Evolutionary conservation across 2,113 vertebrate species (phyloP).

Genomic region (Perca fluviatilis): DNA sequence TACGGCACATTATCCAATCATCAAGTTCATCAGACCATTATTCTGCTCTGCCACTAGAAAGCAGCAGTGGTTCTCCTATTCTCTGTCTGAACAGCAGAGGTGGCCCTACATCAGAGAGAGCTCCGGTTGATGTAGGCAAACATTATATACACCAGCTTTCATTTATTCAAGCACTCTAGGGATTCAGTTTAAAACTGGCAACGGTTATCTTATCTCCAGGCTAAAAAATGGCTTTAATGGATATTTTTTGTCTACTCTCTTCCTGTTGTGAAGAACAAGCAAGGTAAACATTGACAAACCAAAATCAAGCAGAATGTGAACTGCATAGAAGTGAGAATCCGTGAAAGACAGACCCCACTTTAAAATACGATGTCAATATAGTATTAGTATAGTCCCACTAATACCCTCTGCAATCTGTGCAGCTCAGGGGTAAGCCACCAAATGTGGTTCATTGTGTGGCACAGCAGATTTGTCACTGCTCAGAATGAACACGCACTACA

Average conservation of each 20-base stretch:
- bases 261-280: slow-evolving; percentile 12
- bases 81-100: slow-evolving; percentile 47
- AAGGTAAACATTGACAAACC: slow-evolving; percentile 42
- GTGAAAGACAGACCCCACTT: slow-evolving; percentile 30
- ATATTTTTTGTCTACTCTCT: slow-evolving; percentile 22
- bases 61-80: slow-evolving; percentile 55
- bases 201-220: slow-evolving; percentile 33
- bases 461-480: slow-evolving; percentile 39
- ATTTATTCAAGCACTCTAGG: slow-evolving; percentile 46
- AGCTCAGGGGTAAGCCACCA: slow-evolving; percentile 28
- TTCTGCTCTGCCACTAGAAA: slow-evolving; percentile 57
- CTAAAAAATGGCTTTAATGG: slow-evolving; percentile 43
- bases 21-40: slow-evolving; percentile 42
- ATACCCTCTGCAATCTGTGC: slow-evolving; percentile 35
- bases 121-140: slow-evolving; percentile 25
- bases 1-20: slow-evolving; percentile 47
- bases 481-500: slow-evolving; percentile 6
- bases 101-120: slow-evolving; percentile 36
- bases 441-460: slow-evolving; percentile 30
- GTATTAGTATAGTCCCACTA: slow-evolving; percentile 16
- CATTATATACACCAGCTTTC: slow-evolving; percentile 15
- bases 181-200: slow-evolving; percentile 41
- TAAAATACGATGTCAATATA: slow-evolving; percentile 44
- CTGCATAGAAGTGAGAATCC: slow-evolving; percentile 12
- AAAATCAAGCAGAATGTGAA: slow-evolving; percentile 38